These are phyloP conservation scores for Carabus problematicus DNA, from an alignment of 2,888 invertebrate genomes.

Conservation along the genomic window DNA sequence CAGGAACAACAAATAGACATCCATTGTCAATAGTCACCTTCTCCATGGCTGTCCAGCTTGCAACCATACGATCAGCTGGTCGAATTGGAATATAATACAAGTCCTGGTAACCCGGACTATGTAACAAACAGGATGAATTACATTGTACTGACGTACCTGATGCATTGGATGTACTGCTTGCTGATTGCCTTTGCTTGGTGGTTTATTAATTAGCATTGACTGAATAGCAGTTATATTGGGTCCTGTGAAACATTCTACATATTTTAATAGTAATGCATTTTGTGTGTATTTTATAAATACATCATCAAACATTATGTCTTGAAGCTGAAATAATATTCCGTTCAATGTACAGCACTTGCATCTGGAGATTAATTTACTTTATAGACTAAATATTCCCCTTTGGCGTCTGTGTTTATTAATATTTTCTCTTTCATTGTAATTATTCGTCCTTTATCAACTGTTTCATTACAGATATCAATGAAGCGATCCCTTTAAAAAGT, in stretches of 20 bases:
- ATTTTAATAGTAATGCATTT: conserved; percentile 69
- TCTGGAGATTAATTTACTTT: conserved; percentile 62
- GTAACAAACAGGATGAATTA: too few species aligned
- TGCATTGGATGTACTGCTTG: conserved; percentile 73
- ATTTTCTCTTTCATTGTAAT: conserved; percentile 74
- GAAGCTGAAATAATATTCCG: too few species aligned
- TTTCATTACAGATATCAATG: conserved; percentile 72
- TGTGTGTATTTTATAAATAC: conserved; percentile 74
- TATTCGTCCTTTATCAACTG: conserved; percentile 64
- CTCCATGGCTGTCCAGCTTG: conserved; percentile 90
- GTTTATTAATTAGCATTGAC: conserved; percentile 90
- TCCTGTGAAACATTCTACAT: conserved; percentile 76
- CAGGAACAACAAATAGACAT: conserved; percentile 81
- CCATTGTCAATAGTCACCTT: conserved; percentile 76
- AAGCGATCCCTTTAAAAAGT: conserved; percentile 70
- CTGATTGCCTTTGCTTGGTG: conserved; percentile 74
- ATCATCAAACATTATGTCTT: conserved; percentile 78
- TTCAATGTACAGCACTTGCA: conserved; percentile 13
- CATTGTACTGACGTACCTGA: conserved; percentile 61
- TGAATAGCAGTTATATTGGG: conserved; percentile 77
- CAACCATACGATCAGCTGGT: conserved; percentile 79
- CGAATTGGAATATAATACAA: conserved; percentile 88
- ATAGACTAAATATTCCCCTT: conserved; percentile 73
- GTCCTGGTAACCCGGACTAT: conserved; percentile 65
- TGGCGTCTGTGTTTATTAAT: conserved; percentile 62